Evolutionary conservation across 1,140 invertebrate species (phyloP).

Genomic region (Formica exsecta): DNA sequence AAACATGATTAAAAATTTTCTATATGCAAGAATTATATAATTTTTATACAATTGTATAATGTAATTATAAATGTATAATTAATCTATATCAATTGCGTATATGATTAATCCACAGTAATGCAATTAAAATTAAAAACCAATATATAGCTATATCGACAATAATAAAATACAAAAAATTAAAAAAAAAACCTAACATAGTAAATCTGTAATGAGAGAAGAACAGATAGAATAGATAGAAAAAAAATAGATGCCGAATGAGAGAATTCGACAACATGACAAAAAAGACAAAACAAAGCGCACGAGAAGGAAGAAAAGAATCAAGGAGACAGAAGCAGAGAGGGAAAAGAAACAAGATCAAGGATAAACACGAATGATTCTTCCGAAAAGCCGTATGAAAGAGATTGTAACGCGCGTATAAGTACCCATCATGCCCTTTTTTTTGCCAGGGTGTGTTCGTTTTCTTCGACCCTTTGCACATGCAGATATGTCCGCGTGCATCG

Average conservation of each 20-base stretch:
- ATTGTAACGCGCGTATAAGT: constrained; percentile 59
- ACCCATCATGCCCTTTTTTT: constrained; percentile 42
- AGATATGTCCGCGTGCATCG: constrained; percentile 55
- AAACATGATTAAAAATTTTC: too few species aligned
- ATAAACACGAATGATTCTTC: constrained; percentile 26
- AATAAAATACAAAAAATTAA: neutral
- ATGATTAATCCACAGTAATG: neutral
- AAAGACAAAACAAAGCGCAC: neutral
- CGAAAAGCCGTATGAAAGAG: constrained; percentile 56
- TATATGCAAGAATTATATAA: too few species aligned
- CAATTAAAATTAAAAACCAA: neutral
- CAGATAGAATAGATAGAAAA: neutral
- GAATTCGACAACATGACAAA: neutral
- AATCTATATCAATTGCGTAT: neutral
- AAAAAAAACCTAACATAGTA: neutral
- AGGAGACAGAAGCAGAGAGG: neutral
- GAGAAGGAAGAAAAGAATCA: neutral
- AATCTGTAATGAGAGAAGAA: neutral
- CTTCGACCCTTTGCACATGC: constrained; percentile 59
- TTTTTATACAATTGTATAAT: too few species aligned
- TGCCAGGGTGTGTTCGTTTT: constrained; percentile 17
- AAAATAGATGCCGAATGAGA: neutral
- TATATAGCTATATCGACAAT: neutral
- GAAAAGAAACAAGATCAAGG: constrained; percentile 13
- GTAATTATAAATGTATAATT: neutral